Evolutionary conservation across 1,140 invertebrate species (phyloP).

Genomic region (Amyelois transitella): DNA sequence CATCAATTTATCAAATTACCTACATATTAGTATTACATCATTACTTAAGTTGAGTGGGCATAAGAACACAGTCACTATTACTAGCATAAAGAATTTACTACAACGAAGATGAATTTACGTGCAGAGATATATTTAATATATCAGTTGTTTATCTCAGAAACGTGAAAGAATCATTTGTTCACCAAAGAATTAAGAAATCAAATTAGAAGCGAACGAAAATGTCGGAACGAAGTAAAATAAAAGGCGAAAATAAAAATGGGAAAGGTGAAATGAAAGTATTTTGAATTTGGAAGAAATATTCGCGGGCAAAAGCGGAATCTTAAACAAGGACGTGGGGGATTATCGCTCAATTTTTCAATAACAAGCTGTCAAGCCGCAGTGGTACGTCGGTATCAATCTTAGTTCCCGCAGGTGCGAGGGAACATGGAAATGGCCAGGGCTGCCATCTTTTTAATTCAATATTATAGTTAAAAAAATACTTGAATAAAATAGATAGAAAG

Average conservation of each 20-base stretch:
- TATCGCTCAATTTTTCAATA: slow-evolving; percentile 71
- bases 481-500: too few species aligned
- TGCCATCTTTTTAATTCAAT: background rate
- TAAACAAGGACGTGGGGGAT: slow-evolving; percentile 52
- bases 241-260: background rate
- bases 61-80: too few species aligned
- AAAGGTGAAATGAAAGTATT: background rate
- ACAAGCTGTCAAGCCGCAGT: slow-evolving; percentile 55
- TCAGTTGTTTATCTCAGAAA: too few species aligned
- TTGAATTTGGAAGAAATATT: background rate
- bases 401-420: slow-evolving; percentile 48
- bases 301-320: slow-evolving; percentile 39
- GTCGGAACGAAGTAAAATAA: background rate
- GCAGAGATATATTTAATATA: too few species aligned
- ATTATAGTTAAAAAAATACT: too few species aligned
- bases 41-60: too few species aligned
- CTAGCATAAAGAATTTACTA: too few species aligned
- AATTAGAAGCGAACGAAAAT: background rate
- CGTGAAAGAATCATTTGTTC: too few species aligned
- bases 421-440: slow-evolving; percentile 13
- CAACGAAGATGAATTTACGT: too few species aligned
- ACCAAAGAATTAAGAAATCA: background rate
- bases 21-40: too few species aligned
- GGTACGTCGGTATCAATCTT: slow-evolving; percentile 59
- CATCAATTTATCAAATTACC: too few species aligned